Conservation (phyloP, 2,888 invertebrate genomes). For the Lepidochrysops patricia region DNA sequence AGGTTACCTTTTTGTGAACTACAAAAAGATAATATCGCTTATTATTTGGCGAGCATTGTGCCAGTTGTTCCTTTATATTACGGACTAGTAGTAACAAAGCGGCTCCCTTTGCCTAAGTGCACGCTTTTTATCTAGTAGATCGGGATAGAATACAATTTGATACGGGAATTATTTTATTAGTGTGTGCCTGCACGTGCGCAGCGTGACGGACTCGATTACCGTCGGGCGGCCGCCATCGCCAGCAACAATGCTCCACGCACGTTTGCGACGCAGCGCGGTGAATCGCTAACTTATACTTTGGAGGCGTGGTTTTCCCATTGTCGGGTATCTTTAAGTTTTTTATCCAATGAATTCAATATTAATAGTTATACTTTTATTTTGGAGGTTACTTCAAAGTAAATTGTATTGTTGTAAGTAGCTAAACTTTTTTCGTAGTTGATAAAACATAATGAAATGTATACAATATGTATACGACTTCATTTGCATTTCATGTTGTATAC, state of each 20-base stretch:
- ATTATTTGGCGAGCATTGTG: slow-evolving; percentile 13
- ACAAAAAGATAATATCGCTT: slow-evolving; percentile 12
- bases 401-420: neutral
- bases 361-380: too few species aligned
- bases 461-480: neutral
- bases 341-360: too few species aligned
- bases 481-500: neutral
- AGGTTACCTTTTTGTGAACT: neutral
- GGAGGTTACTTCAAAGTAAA: too few species aligned
- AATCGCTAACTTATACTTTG: slow-evolving; percentile 32
- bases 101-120: slow-evolving; percentile 54
- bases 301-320: slow-evolving; percentile 12
- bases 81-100: slow-evolving; percentile 69
- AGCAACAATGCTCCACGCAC: slow-evolving; percentile 54
- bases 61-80: slow-evolving; percentile 49
- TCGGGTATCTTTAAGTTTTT: neutral
- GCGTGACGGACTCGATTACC: slow-evolving; percentile 66
- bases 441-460: neutral
- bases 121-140: slow-evolving; percentile 66
- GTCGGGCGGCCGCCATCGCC: slow-evolving; percentile 47
- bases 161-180: slow-evolving; percentile 74
- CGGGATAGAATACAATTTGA: slow-evolving; percentile 73
- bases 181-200: slow-evolving; percentile 68
- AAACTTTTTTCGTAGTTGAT: too few species aligned
- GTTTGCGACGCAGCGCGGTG: slow-evolving; percentile 42